Percentiles rank a stretch among this genome's conserved stretches.
Conservation (phyloP, 2,888 invertebrate species). For the Eledone cirrhosa region DNA sequence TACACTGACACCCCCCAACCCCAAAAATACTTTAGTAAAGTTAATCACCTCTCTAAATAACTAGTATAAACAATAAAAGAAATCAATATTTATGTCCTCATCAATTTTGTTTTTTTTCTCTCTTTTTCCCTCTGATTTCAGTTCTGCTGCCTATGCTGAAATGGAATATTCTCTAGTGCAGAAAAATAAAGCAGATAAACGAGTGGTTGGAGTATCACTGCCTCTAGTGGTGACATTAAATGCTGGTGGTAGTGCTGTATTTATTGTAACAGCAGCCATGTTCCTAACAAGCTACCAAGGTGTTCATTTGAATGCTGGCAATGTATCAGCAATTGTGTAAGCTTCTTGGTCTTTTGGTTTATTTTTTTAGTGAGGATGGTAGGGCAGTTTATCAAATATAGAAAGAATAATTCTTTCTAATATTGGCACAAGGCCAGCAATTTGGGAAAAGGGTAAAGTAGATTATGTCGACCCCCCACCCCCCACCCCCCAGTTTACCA, state of each 20-base stretch:
- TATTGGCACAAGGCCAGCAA: too few species aligned
- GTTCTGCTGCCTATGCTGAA: slow-evolving; percentile 60
- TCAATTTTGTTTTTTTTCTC: neutral
- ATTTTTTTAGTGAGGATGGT: neutral
- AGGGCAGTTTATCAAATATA: neutral
- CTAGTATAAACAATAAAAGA: too few species aligned
- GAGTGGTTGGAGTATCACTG: slow-evolving; percentile 53
- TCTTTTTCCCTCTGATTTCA: slow-evolving; percentile 35
- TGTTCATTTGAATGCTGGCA: slow-evolving; percentile 38
- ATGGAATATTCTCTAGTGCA: slow-evolving; percentile 54
- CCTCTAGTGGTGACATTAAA: slow-evolving; percentile 59
- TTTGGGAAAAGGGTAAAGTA: too few species aligned
- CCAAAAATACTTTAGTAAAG: too few species aligned
- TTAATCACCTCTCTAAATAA: too few species aligned
- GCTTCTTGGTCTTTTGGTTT: slow-evolving; percentile 30
- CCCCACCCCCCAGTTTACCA: too few species aligned
- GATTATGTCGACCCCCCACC: too few species aligned
- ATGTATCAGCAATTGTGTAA: slow-evolving; percentile 50
- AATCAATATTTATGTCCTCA: too few species aligned
- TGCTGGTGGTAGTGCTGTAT: slow-evolving; percentile 58
- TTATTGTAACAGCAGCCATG: slow-evolving; percentile 51
- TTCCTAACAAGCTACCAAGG: slow-evolving; percentile 52
- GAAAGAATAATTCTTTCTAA: too few species aligned
- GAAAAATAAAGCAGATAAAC: slow-evolving; percentile 49
- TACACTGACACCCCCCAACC: too few species aligned